Evolutionary conservation across 2,888 invertebrate species (phyloP), one percentile per base, ranked within the genome.

Genomic region (Stenoptilia bipunctidactyla): DNA sequence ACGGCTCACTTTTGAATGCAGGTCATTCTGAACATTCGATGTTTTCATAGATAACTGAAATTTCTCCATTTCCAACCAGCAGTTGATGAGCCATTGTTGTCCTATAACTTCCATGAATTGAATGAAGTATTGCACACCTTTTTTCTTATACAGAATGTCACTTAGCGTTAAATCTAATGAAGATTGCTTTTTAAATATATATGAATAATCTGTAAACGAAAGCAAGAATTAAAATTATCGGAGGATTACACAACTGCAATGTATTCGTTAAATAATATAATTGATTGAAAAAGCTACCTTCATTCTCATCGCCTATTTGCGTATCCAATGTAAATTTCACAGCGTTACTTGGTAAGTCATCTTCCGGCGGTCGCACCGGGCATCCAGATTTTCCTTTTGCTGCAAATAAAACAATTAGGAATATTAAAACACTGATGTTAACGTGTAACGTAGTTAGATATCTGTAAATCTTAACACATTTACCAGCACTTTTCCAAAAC

Each of bases 91-190:
- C 13, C 86, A 70, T 40, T 90, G 70, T 40, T 88, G 87, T 42
- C 89, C 89, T 48, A 88, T 86, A n/a, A 89, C 85, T 57, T 95
- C 93, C 88, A 97, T 88, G 69, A 89, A 97, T 57, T 94, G 93
- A 40, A 94, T 87, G 65, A 96, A 93, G 70, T 93, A 93, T 36
- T 90, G 90, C 15, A 96, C 79, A 41, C 92, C 92, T 61, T 89
- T 89, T 62, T 92, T 92, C 68, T 94, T 93, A 15, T 86, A 73
- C 12, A 97, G 82, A 48, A 94, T 89, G 56, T 95, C 92, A 43
- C 85, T 74, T 44, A 96, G 79, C 39, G 88, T 90, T 74, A 92
- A 89, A 2, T 92, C 91, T 39, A 96, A 77, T 42, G 89, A 87
- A 1, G 91, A 91, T 50, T 83, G 82, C 50, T 82, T 80, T 43